Evolutionary conservation across 2,888 invertebrate species (phyloP).

Genomic region (Tupiocoris notatus): DNA sequence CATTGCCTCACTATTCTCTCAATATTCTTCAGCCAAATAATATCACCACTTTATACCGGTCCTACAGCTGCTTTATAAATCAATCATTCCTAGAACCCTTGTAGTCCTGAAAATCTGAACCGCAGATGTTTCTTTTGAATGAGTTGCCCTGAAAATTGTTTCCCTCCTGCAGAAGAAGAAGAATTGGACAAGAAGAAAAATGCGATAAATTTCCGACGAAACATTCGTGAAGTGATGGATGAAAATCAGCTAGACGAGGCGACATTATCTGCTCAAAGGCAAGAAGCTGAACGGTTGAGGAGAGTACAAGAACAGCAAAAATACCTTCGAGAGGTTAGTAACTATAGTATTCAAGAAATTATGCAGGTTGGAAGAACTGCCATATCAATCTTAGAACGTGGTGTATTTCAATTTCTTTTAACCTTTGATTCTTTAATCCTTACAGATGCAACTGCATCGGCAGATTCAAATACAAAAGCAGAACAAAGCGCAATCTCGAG

Average conservation of each 20-base stretch:
- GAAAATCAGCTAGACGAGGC: constrained; percentile 90
- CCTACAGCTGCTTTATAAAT: too few species aligned
- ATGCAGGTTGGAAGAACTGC: too few species aligned
- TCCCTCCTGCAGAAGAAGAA: constrained; percentile 35
- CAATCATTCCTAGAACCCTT: too few species aligned
- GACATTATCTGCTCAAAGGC: constrained; percentile 86
- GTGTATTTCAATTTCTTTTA: too few species aligned
- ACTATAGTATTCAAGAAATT: not conserved
- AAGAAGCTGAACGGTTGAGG: constrained; percentile 84
- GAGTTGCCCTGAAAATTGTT: too few species aligned
- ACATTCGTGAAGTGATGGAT: constrained; percentile 90
- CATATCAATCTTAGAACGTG: too few species aligned
- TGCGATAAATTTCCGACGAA: constrained; percentile 70
- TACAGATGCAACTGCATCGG: constrained; percentile 54
- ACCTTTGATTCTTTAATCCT: not conserved
- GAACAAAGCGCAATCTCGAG: constrained; percentile 63
- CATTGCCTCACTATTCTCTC: too few species aligned
- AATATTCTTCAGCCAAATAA: too few species aligned
- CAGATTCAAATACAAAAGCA: constrained; percentile 75
- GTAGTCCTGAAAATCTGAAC: too few species aligned
- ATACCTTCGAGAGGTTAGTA: constrained; percentile 66
- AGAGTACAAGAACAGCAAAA: constrained; percentile 83
- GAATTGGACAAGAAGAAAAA: constrained; percentile 55
- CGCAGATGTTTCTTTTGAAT: too few species aligned
- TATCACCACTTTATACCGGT: too few species aligned